A percentile compares a stretch with the other conserved stretches of the same genome.
These are phyloP conservation scores for Lasius fuliginosus DNA, from an alignment of 2,888 invertebrate genomes.

Conservation along the genomic window DNA sequence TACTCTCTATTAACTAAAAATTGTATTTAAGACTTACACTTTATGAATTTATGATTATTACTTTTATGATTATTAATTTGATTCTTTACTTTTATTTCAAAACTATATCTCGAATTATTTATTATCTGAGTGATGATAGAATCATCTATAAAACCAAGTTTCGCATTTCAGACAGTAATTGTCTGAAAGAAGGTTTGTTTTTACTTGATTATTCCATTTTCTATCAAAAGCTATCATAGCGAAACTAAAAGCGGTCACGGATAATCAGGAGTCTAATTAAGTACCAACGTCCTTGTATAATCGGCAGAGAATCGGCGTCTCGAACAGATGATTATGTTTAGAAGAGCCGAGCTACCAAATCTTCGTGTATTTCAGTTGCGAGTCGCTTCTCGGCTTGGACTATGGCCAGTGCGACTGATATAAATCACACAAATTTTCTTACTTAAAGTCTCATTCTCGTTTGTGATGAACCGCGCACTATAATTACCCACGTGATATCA, in stretches of 20 bases:
- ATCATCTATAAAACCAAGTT: not conserved
- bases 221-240: not conserved
- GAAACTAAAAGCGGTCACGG: slow-evolving; percentile 22
- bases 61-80: too few relatives aligned
- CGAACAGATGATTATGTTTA: slow-evolving; percentile 80
- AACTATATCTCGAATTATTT: not conserved
- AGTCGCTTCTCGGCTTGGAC: slow-evolving; percentile 80
- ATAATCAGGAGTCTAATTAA: slow-evolving; percentile 36
- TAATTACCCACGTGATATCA: slow-evolving; percentile 75
- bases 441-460: slow-evolving; percentile 72
- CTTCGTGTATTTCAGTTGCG: slow-evolving; percentile 82
- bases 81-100: not conserved
- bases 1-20: not conserved
- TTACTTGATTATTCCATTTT: not conserved
- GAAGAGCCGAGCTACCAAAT: slow-evolving; percentile 77
- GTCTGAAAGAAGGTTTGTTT: not conserved
- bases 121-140: not conserved
- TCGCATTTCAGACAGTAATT: not conserved
- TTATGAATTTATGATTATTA: not conserved
- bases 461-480: slow-evolving; percentile 74
- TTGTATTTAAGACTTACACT: not conserved
- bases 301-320: slow-evolving; percentile 22
- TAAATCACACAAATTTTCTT: slow-evolving; percentile 80
- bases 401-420: slow-evolving; percentile 79
- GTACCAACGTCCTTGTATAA: slow-evolving; percentile 75